Evolutionary conservation across 2,797 vertebrate genomes (phyloP).

Genomic region (Melanotaenia parkinsoni): DNA sequence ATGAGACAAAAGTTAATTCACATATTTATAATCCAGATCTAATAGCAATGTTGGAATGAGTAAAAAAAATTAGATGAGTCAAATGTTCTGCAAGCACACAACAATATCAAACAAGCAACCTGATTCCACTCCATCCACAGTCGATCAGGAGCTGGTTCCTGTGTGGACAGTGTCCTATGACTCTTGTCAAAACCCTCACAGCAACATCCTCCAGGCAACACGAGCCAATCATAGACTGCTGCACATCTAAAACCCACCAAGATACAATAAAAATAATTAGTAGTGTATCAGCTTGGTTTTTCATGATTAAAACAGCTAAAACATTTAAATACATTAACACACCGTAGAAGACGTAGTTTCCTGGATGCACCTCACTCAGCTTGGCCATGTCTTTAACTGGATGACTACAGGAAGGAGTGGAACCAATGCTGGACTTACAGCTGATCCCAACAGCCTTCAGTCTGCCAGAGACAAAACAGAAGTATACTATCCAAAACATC

Average conservation of each 20-base stretch:
- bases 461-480: slow-evolving; percentile 62
- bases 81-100: background rate
- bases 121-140: slow-evolving; percentile 86
- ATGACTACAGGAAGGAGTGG: slow-evolving; percentile 89
- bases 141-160: slow-evolving; percentile 88
- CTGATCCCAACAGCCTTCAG: slow-evolving; percentile 80
- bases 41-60: background rate
- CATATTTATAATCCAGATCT: background rate
- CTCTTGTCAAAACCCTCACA: slow-evolving; percentile 85
- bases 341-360: slow-evolving; percentile 89
- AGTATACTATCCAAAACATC: background rate
- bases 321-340: background rate
- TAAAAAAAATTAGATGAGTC: background rate
- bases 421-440: slow-evolving; percentile 87
- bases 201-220: slow-evolving; percentile 86
- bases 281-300: background rate
- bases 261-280: background rate
- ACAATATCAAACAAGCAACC: slow-evolving; percentile 43
- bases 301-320: background rate
- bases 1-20: slow-evolving; percentile 6
- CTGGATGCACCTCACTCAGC: slow-evolving; percentile 89
- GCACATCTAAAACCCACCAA: slow-evolving; percentile 77
- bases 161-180: slow-evolving; percentile 86
- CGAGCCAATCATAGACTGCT: slow-evolving; percentile 87
- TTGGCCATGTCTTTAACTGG: slow-evolving; percentile 85